Conservation (phyloP, 2,113 vertebrate genomes). For the Xiphias gladius region DNA sequence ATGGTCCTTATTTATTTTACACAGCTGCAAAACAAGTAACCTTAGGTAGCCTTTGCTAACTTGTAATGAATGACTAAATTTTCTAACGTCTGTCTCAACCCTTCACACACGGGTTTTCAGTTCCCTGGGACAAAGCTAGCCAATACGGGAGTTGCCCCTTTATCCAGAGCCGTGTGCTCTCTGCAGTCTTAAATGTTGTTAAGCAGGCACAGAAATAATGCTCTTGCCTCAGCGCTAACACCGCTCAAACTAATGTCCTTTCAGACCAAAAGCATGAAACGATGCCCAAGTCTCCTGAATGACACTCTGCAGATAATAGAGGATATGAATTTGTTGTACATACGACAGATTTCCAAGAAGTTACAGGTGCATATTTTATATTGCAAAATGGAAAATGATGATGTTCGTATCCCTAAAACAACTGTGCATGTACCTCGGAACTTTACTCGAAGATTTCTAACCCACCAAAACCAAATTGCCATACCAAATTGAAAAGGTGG, state of each 20-base stretch:
- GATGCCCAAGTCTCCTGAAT: conserved; percentile 58
- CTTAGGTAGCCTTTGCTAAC: neutral
- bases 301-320: conserved; percentile 64
- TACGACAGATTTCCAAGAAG: conserved; percentile 73
- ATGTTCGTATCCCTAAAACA: conserved; percentile 16
- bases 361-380: conserved; percentile 60
- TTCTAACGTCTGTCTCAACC: neutral
- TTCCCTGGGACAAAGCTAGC: neutral
- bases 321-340: conserved; percentile 72
- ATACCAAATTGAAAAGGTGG: neutral
- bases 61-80: neutral
- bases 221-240: conserved; percentile 2
- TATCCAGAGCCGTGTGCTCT: conserved; percentile 3
- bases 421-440: neutral
- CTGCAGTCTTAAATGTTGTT: conserved; percentile 16
- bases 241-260: conserved; percentile 38
- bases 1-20: neutral
- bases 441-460: no score
- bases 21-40: neutral
- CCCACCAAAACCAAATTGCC: neutral
- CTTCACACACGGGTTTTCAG: neutral
- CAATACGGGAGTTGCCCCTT: conserved; percentile 5
- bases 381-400: conserved; percentile 26
- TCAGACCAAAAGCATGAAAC: conserved; percentile 61
- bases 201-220: neutral